Percentiles rank a stretch among this genome's conserved stretches.
Conservation (phyloP, 2,113 vertebrate species). For the Passer domesticus region DNA sequence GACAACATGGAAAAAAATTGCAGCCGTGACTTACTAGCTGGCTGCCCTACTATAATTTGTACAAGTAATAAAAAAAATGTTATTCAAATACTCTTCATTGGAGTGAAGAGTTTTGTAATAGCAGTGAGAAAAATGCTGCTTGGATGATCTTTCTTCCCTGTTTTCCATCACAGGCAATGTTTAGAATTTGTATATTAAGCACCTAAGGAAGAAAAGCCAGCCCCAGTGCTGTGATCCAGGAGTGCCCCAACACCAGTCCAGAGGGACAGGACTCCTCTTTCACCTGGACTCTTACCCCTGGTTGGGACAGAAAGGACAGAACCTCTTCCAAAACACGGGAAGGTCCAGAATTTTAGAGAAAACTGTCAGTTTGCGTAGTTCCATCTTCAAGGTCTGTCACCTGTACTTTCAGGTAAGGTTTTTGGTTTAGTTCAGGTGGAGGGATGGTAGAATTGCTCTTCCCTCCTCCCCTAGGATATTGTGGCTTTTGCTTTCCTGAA, state of each 20-base stretch:
- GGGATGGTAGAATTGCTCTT: background rate
- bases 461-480: background rate
- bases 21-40: background rate
- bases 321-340: background rate
- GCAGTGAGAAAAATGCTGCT: background rate
- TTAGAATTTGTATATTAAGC: background rate
- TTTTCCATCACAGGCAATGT: background rate
- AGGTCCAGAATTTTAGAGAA: background rate
- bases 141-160: accelerated
- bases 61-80: background rate
- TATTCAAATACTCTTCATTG: background rate
- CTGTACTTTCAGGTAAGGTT: background rate
- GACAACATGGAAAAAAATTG: background rate
- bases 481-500: background rate
- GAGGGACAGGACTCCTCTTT: background rate
- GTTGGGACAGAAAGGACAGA: background rate
- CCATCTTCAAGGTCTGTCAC: background rate
- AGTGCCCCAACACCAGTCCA: background rate
- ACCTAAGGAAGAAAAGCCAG: background rate
- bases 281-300: background rate
- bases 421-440: background rate
- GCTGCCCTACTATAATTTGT: background rate
- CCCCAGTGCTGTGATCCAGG: accelerated
- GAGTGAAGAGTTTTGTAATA: background rate
- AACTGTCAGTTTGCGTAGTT: background rate